A percentile compares a stretch with the other conserved stretches of the same genome.
These are phyloP conservation scores for Nestor notabilis DNA, from an alignment of 2,113 vertebrate species.

Conservation along the genomic window DNA sequence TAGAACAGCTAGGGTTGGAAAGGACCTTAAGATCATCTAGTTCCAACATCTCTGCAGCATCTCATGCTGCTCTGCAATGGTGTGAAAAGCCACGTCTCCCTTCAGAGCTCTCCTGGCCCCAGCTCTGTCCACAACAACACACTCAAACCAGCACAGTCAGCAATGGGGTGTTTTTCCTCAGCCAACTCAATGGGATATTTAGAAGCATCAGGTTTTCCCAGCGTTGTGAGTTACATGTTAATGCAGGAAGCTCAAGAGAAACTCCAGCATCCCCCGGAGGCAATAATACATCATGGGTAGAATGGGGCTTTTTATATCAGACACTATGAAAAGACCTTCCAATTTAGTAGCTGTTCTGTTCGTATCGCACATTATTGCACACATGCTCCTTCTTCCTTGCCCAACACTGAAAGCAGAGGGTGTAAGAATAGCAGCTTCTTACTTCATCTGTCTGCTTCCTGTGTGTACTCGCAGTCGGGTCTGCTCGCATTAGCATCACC, in stretches of 20 bases:
- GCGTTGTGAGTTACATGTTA: not conserved
- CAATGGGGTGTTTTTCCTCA: not conserved
- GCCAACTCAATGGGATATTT: not conserved
- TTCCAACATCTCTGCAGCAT: not conserved
- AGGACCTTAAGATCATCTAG: not conserved
- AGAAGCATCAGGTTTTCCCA: not conserved
- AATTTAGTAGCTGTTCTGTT: constrained; percentile 23
- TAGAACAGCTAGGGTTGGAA: not conserved
- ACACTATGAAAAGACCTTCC: constrained; percentile 27
- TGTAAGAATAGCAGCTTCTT: constrained; percentile 41
- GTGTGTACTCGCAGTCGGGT: not conserved
- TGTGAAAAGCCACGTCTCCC: not conserved
- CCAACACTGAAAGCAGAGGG: not conserved
- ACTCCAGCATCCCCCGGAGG: not conserved
- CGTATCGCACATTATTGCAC: not conserved
- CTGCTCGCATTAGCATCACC: not conserved
- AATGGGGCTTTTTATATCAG: not conserved
- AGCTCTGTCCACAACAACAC: not conserved
- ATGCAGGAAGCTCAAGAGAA: not conserved
- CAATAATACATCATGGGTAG: not conserved
- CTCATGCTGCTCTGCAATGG: rapidly evolving
- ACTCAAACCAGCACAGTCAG: not conserved
- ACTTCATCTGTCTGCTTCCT: constrained; percentile 49
- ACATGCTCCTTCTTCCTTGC: not conserved
- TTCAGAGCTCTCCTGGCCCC: not conserved